A percentile compares a stretch with the other conserved stretches of the same genome.
These are phyloP conservation scores for Cloeon dipterum DNA, from an alignment of 2,888 invertebrate genomes.

Conservation along the genomic window DNA sequence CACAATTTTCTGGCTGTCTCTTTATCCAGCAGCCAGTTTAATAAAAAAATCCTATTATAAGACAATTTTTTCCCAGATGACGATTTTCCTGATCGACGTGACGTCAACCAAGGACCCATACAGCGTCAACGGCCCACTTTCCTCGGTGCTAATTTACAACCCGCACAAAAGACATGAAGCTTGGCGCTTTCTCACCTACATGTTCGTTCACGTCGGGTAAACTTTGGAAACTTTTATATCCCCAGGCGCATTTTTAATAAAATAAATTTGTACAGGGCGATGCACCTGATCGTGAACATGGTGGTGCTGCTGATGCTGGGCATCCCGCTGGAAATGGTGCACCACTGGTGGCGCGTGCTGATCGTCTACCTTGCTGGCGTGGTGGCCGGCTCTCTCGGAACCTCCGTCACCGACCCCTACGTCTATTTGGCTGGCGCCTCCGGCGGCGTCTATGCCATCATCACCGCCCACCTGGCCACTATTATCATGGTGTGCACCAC, in stretches of 20 bases:
- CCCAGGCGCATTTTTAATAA: background rate
- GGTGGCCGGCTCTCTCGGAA: slow-evolving; percentile 60
- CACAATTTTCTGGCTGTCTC: too few relatives aligned
- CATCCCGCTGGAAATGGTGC: slow-evolving; percentile 87
- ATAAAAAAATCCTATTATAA: too few relatives aligned
- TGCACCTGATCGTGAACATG: slow-evolving; percentile 77
- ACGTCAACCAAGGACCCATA: slow-evolving; percentile 14
- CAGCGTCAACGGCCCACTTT: slow-evolving; percentile 49
- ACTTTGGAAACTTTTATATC: slow-evolving; percentile 11
- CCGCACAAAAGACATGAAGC: slow-evolving; percentile 64
- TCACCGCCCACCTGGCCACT: slow-evolving; percentile 81
- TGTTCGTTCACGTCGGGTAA: slow-evolving; percentile 89
- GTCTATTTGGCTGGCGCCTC: slow-evolving; percentile 81
- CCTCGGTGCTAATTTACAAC: slow-evolving; percentile 66
- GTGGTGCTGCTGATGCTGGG: slow-evolving; percentile 82
- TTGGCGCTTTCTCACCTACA: slow-evolving; percentile 87
- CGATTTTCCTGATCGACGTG: slow-evolving; percentile 12
- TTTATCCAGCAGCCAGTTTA: too few relatives aligned
- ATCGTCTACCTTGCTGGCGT: slow-evolving; percentile 68
- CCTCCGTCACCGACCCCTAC: slow-evolving; percentile 52
- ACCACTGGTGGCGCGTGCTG: slow-evolving; percentile 80
- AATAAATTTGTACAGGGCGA: slow-evolving; percentile 28
- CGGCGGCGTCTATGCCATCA: slow-evolving; percentile 84
- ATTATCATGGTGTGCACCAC: slow-evolving; percentile 82
- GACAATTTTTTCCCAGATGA: too few relatives aligned